Evolutionary conservation across 2,888 invertebrate species (phyloP), one percentile per base, ranked within the genome.

Genomic region (Acrobasis repandana): DNA sequence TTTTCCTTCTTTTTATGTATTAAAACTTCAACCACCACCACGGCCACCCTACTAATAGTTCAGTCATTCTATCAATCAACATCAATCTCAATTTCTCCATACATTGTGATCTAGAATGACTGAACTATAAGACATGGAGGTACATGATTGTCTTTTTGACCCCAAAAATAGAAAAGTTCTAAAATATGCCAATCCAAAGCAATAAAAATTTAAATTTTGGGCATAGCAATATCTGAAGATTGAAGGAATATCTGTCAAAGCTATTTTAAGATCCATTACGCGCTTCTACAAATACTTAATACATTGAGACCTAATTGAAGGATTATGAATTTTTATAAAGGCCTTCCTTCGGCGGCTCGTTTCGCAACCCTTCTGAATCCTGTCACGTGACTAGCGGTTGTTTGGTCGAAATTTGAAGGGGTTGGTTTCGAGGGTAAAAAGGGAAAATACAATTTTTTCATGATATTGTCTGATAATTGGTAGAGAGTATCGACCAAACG

Each of bases 331-430:
- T 43, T 14, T 43, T 38, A 43, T 43, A n/a, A n/a, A 43, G 43
- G 43, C 36, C 36, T n/a, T 43, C 43, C 9, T 36, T 36, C 16
- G 1, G n/a, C 36, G 56, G 63, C 65, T 61, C 66, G 62, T 63
- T 61, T 20, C 60, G 16, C 11, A 51, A 64, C 54, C 49, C 56
- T 28, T 64, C 65, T 67, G 15, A 58, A 36, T 58, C 28, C 8
- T 46, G 15, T 58, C 28, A 64, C 73, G 75, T 76, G 75, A 73
- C 73, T 63, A 63, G 58, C 63, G 66, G 62, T 63, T 71, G 68
- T 74, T 71, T 67, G 64, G 56, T 65, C 61, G 58, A 65, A 33
- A 33, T 34, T 58, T 15, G 54, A 63, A 65, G 63, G 67, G 65
- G 62, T 65, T 28, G 28, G 28, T 28, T n/a, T 9, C 8, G 46